A percentile compares a stretch with the other conserved stretches of the same genome.
phyloP scores from a whole-genome alignment of 2,888 invertebrate genomes.

The Stenchaetothrips biformis region DNA sequence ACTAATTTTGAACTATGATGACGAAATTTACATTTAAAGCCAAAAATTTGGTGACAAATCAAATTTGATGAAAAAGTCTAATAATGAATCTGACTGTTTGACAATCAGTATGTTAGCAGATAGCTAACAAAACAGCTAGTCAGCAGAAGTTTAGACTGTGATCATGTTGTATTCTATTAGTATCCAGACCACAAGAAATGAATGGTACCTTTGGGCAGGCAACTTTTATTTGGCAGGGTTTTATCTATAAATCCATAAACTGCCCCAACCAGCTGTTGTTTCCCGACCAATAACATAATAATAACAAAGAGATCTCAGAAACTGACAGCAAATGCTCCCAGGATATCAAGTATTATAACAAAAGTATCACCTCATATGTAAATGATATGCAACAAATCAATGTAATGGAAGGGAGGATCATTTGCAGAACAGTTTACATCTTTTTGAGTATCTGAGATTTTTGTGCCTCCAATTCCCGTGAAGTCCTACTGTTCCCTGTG shows the following conservation, averaged over 20 bases:
- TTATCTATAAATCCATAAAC: too few relatives aligned
- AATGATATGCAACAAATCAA: constrained; percentile 10
- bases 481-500: constrained; percentile 15
- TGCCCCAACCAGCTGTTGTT: neutral
- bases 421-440: neutral
- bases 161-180: neutral
- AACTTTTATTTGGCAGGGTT: too few relatives aligned
- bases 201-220: too few relatives aligned
- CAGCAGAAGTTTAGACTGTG: neutral
- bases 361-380: constrained; percentile 2
- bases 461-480: constrained; percentile 24
- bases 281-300: neutral
- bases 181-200: neutral
- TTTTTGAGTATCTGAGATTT: constrained; percentile 5
- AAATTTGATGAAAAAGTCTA: neutral
- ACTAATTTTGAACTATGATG: neutral
- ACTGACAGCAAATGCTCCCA: constrained; percentile 1
- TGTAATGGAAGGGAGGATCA: constrained; percentile 5
- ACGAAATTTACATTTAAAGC: neutral
- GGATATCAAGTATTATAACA: neutral
- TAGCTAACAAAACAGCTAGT: neutral
- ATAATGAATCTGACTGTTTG: neutral
- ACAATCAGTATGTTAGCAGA: too few relatives aligned
- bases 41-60: neutral
- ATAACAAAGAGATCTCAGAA: neutral